Evolutionary conservation across 2,888 invertebrate species (phyloP).

Genomic region (Parnassius orleans): DNA sequence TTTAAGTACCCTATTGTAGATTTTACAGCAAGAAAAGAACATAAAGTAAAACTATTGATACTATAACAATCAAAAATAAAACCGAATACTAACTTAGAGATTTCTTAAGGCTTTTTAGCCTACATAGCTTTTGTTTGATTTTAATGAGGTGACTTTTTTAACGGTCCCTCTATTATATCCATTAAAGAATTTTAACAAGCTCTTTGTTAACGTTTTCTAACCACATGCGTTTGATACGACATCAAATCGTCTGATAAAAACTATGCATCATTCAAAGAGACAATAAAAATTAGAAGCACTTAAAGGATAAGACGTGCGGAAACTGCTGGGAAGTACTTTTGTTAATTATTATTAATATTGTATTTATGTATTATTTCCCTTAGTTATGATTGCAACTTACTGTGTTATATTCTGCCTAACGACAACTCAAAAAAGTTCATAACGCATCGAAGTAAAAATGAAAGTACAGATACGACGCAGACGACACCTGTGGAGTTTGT

Average conservation of each 20-base stretch:
- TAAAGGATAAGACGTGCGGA: not conserved
- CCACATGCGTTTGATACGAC: constrained; percentile 37
- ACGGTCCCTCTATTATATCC: constrained; percentile 31
- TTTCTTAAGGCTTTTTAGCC: too few species aligned
- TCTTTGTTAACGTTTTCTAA: constrained; percentile 58
- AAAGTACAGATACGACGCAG: constrained; percentile 54
- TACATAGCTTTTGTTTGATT: constrained; percentile 52
- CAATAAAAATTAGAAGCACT: constrained; percentile 8
- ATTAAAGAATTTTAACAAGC: constrained; percentile 75
- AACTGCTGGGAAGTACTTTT: too few species aligned
- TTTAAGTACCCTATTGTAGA: too few species aligned
- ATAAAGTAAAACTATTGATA: too few species aligned
- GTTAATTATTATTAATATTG: too few species aligned
- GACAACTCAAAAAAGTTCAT: constrained; percentile 28
- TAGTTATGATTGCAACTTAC: not conserved
- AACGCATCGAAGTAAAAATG: constrained; percentile 49
- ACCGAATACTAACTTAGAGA: too few species aligned
- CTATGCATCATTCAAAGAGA: constrained; percentile 14
- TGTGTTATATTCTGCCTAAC: not conserved
- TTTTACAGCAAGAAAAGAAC: too few species aligned
- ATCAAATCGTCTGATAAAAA: constrained; percentile 32
- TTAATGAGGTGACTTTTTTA: constrained; percentile 48
- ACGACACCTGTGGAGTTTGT: constrained; percentile 72
- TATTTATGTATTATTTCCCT: too few species aligned
- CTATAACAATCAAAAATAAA: too few species aligned